Evolutionary conservation across 2,888 invertebrate genomes (phyloP).

Genomic region (Dorcus parallelipipedus): DNA sequence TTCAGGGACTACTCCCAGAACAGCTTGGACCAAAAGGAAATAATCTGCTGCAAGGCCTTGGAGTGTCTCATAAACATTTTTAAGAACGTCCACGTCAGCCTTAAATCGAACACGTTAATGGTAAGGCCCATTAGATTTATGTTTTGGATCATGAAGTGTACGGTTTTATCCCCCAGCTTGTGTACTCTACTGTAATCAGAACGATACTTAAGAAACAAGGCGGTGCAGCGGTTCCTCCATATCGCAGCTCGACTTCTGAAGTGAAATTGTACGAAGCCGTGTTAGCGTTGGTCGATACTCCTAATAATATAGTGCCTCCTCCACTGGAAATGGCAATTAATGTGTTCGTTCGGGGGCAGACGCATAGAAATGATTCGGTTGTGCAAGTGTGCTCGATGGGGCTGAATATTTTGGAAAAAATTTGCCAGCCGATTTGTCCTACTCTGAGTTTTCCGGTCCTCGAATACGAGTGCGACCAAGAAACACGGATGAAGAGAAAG

Average conservation of each 20-base stretch:
- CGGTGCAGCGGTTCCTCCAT: conserved; percentile 13
- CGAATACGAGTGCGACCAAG: neutral
- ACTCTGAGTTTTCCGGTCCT: neutral
- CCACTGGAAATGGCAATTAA: conserved; percentile 17
- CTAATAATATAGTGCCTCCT: conserved; percentile 3
- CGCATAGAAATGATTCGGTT: conserved; percentile 12
- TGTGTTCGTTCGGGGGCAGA: conserved; percentile 17
- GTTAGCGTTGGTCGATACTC: conserved; percentile 3
- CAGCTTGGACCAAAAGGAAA: conserved; percentile 2
- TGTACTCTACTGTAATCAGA: conserved; percentile 7
- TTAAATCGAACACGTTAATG: conserved; percentile 4
- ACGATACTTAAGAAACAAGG: conserved; percentile 14
- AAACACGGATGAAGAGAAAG: neutral
- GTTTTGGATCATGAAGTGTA: neutral
- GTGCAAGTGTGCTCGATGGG: conserved; percentile 11
- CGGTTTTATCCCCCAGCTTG: neutral
- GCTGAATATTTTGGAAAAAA: conserved; percentile 9
- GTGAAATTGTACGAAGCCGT: conserved; percentile 18
- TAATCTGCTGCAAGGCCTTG: conserved; percentile 4
- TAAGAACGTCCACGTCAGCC: neutral
- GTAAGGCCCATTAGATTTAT: neutral
- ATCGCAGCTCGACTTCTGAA: conserved; percentile 11
- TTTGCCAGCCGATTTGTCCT: conserved; percentile 16
- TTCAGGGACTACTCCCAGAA: neutral
- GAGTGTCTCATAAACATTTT: conserved; percentile 2